Base-by-base conservation (phyloP, 2,888 invertebrate genomes). In the Smittia aterrima region DNA sequence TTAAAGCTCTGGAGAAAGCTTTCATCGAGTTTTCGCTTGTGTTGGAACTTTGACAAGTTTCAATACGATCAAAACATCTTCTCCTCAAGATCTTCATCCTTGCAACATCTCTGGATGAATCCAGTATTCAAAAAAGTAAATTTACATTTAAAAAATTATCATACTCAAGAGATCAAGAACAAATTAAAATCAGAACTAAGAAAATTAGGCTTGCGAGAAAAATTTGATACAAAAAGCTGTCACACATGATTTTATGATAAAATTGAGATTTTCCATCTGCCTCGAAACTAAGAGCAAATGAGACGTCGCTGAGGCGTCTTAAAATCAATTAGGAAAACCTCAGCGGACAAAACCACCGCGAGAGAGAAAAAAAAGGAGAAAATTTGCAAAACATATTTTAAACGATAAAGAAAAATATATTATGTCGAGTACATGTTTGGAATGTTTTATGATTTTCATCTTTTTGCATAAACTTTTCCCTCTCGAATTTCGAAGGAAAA, bases 371-470 rank as follows among this genome's bases (percentile, higher is more conserved):
- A 6, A 22, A 22, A 67, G 67, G 32, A 27, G 32, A 66, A 32
- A 25, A 54, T 16, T 53, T 27, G 54, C n/a, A 40, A 67, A 38
- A 22, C 47, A 18, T n/a, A 47, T 9, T 64, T 25, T 70, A 38
- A 70, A 68, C 24, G 4, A 24, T 53, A 54, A 68, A 47, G 27
- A 53, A 70, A n/a, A 20, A 70, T 27, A 16, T n/a, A 27, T n/a
- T 66, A 66, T 66, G 66, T 66, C 40, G 20, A 24, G 53, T 54
- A 54, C 70, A 70, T 70, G 70, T 70, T 70, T 70, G 70, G 70
- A 70, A 70, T 70, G 70, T 67, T 67, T 70, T 70, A 70, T 70
- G 16, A 70, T 54, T 70, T 70, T 41, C 18, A 58, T 58, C 18
- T 58, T 22, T 32, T 20, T 22, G 22, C 58, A 9, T 58, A 2